Base-by-base conservation (phyloP, 2,797 vertebrate species). In the Pipistrellus pygmaeus region DNA sequence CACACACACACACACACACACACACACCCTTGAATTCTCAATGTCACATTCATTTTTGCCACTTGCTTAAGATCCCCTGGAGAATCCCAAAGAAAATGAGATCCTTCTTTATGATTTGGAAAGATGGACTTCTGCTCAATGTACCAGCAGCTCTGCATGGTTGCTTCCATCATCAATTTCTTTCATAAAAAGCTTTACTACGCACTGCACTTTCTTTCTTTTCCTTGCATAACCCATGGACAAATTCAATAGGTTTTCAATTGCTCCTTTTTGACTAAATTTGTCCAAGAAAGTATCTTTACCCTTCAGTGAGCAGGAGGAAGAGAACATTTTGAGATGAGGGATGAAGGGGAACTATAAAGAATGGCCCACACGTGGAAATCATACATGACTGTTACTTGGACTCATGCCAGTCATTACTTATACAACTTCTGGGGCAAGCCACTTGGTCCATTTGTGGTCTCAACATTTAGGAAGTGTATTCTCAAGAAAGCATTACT, bases 281-380 rank as follows among this genome's bases (percentile, higher is more conserved):
- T 94, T 93, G 30, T 89, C n/a, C 81, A 88, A 80, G 72, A 66
- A 96, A 89, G n/a, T 91, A 85, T 38, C 60, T 95, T 87, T 91
- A 95, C 32, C 46, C 21, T 89, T 81, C 86, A 94, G 90, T 72
- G 93, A 95, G 38, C 81, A 93, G 64, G 51, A 94, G 25, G 73
- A 81, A 92, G 55, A 81, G 15, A 75, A 13, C 1, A 44, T 93
- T 96, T 94, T 32, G 92, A 71, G 12, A 51, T 57, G 60, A 76
- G 12, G 23, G 21, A 11, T 48, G 15, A 75, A 93, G 7, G 51
- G n/a, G 15, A 57, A 32, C 10, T 93, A 81, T 68, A 91, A 91
- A 32, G 10, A 9, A 60, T 30, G 68, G 55, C 12, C 13, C 48
- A 64, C 13, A 64, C 35, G 7, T 77, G 18, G 73, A 85, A 62